Percentiles rank a stretch among this genome's conserved stretches.
Conservation (phyloP, 2,797 vertebrate genomes). For the Enteromius thamalakanensis region DNA sequence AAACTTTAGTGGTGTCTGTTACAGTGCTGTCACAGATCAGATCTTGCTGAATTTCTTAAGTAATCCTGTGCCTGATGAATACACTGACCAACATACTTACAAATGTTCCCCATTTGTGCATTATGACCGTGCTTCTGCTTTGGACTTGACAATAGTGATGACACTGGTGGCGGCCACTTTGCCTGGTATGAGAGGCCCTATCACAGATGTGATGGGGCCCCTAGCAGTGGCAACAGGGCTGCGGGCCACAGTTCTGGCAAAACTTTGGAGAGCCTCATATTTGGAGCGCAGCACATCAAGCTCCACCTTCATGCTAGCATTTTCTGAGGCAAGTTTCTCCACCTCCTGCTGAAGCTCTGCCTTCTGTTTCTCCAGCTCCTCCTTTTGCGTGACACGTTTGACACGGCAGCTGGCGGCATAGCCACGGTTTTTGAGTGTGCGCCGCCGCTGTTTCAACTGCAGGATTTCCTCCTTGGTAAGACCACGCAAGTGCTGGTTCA, state of each 20-base stretch:
- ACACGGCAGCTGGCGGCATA: conserved; percentile 97
- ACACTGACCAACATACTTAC: conserved; percentile 70
- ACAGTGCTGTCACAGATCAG: background rate
- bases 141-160: conserved; percentile 99
- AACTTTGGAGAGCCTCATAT: conserved; percentile 98
- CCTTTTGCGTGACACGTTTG: conserved; percentile 97
- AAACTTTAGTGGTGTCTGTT: background rate
- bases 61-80: conserved; percentile 72
- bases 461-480: conserved; percentile 96
- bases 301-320: conserved; percentile 97
- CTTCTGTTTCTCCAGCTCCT: conserved; percentile 98
- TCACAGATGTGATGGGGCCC: conserved; percentile 85
- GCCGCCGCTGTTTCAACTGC: conserved; percentile 95
- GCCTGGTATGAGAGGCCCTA: conserved; percentile 90
- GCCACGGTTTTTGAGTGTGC: conserved; percentile 96
- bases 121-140: conserved; percentile 95
- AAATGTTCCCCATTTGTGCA: conserved; percentile 69
- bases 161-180: conserved; percentile 98
- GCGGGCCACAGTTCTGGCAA: conserved; percentile 96
- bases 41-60: conserved; percentile 10
- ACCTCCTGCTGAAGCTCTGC: conserved; percentile 95
- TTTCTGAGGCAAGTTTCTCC: conserved; percentile 95
- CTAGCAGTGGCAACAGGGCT: conserved; percentile 87
- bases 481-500: conserved; percentile 97
- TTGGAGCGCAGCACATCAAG: conserved; percentile 97